These are phyloP conservation scores for Cnemophilus loriae DNA, from an alignment of 2,113 vertebrate genomes.

Conservation along the genomic window DNA sequence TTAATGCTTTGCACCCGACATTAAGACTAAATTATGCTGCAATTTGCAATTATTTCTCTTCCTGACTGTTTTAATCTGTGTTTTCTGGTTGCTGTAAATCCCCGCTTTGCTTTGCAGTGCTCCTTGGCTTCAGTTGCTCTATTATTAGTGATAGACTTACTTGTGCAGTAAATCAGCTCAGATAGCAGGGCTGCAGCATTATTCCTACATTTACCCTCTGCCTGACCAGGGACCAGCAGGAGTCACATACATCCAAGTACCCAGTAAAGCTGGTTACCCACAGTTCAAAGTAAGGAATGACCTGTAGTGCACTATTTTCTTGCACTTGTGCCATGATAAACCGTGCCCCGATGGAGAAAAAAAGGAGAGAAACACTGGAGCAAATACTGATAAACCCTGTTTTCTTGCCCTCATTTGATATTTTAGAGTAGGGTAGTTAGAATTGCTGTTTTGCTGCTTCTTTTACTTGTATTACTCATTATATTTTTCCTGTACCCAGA, in stretches of 20 bases:
- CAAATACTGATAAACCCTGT: not conserved
- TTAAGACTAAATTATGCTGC: slow-evolving; percentile 25
- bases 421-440: not conserved
- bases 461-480: not conserved
- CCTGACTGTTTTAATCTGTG: not conserved
- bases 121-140: slow-evolving; percentile 10
- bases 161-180: slow-evolving; percentile 20
- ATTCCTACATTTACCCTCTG: not conserved
- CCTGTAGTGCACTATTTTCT: not conserved
- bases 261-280: not conserved
- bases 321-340: not conserved
- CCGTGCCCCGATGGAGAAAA: not conserved
- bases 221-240: not conserved
- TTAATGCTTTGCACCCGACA: slow-evolving; percentile 1
- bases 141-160: slow-evolving; percentile 18
- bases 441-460: not conserved
- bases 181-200: not conserved
- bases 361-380: not conserved
- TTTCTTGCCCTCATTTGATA: not conserved
- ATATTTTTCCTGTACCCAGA: not conserved
- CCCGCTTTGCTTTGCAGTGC: not conserved
- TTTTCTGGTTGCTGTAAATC: slow-evolving; percentile 19
- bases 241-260: not conserved
- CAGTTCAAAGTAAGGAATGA: not conserved
- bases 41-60: slow-evolving; percentile 26